Evolutionary conservation across 1,140 invertebrate genomes (phyloP).

Genomic region (Nebria ingens): DNA sequence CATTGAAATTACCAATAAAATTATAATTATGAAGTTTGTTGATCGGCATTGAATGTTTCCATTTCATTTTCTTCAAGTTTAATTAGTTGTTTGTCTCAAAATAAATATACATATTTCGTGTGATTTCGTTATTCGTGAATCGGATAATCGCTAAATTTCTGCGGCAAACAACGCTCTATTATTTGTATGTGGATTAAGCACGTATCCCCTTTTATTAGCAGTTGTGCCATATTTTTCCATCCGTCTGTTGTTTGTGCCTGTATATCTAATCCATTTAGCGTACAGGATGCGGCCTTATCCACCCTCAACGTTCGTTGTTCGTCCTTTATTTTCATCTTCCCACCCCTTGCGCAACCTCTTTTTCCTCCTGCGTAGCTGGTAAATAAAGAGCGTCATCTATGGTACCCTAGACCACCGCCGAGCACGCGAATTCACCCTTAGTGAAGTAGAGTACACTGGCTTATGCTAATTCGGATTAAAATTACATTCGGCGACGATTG

Average conservation of each 20-base stretch:
- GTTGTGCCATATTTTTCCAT: conserved; percentile 9
- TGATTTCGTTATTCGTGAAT: neutral
- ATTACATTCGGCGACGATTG: neutral
- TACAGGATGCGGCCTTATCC: neutral
- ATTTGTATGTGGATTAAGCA: neutral
- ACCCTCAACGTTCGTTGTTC: neutral
- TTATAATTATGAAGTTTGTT: neutral
- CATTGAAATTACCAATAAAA: neutral
- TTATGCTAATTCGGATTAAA: neutral
- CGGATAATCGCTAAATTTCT: neutral
- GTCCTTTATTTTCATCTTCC: neutral
- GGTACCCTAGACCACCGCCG: neutral
- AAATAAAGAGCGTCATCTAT: conserved; percentile 6
- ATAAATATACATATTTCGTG: neutral
- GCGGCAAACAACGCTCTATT: neutral
- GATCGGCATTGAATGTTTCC: neutral
- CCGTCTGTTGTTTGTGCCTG: conserved; percentile 1
- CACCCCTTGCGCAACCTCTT: no score
- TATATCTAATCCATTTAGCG: conserved; percentile 11
- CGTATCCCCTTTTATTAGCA: neutral
- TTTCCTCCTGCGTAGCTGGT: conserved; percentile 2
- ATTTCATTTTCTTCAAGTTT: no score
- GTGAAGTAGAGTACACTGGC: neutral
- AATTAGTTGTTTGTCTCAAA: neutral
- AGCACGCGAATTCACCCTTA: neutral